Evolutionary conservation across 2,113 vertebrate genomes (phyloP), one percentile per base, ranked within the genome.

Genomic region (Litocranius walleri): DNA sequence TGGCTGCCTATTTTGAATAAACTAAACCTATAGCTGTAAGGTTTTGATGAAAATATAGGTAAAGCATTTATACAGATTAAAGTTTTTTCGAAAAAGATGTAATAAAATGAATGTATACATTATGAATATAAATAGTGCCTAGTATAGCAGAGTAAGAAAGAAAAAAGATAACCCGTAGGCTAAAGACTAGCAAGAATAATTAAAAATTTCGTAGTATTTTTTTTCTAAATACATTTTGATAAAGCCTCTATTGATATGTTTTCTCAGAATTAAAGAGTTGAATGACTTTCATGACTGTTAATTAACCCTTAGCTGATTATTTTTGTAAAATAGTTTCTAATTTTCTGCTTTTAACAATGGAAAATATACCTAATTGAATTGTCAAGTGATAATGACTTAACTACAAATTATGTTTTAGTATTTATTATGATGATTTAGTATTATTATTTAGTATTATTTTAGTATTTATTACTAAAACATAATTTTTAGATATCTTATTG

Each of bases 41-140:
- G 91, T 78, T 95, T 87, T 94, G 59, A 33, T 43, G 13, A 93
- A 95, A 95, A 90, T 95, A 56, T 82, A 86, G 85, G 25, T 62
- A 86, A 90, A 50, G 21, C n/a, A 61, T 59, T 54, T 78, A 36
- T 7, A 90, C 59, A 86, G 15, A 43, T 93, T 54, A 84, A 85
- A 7, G 3, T 57, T 21, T 86, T 78, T 83, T 57, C 0, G 1
- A 30, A 57, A 95, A 54, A 74, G 6, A 62, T 78, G 21, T 83
- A 84, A 52, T 59, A 36, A 33, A 93, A 61, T 67, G 45, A 86
- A 90, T 57, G 81, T 25, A 54, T 54, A 54, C 7, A 36, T 81
- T n/a, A 36, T 36, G 50, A 36, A n/a, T 56, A 83, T 83, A 56
- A 83, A 54, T 25, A 23, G 50, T 56, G 21, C n/a, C 84, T 25